phyloP scores from a whole-genome alignment of 2,797 vertebrate species.

The Melopsittacus undulatus region DNA sequence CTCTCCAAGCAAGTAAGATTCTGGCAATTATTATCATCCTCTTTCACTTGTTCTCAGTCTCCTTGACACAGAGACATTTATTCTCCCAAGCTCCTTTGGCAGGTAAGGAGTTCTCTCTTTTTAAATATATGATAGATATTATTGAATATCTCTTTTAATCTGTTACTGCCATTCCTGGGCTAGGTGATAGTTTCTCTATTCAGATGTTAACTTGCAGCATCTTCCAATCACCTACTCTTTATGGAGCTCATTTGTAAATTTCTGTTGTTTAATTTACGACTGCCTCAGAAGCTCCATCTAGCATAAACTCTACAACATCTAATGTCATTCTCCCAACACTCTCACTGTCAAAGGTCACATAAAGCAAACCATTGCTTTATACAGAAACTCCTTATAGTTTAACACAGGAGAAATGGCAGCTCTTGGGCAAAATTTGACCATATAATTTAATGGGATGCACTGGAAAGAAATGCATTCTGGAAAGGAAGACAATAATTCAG shows the following conservation, averaged over 20 bases:
- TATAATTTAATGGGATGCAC: neutral
- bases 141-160: constrained; percentile 41
- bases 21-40: constrained; percentile 10
- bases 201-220: neutral
- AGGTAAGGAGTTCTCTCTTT: neutral
- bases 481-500: neutral
- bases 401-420: neutral
- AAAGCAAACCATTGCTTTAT: neutral
- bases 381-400: neutral
- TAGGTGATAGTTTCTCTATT: neutral
- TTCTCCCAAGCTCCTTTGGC: constrained; percentile 38
- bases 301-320: neutral
- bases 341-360: neutral
- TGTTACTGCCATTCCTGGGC: neutral
- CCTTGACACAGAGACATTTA: constrained; percentile 48
- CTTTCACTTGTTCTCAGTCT: constrained; percentile 39
- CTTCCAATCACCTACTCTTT: neutral
- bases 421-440: neutral
- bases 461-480: neutral
- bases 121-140: constrained; percentile 45
- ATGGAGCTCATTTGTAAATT: constrained; percentile 4
- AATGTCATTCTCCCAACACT: neutral
- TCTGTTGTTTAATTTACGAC: neutral
- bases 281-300: neutral
- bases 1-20: constrained; percentile 42